Base-by-base conservation (phyloP, 2,113 vertebrate genomes). In the Danionella cerebrum region DNA sequence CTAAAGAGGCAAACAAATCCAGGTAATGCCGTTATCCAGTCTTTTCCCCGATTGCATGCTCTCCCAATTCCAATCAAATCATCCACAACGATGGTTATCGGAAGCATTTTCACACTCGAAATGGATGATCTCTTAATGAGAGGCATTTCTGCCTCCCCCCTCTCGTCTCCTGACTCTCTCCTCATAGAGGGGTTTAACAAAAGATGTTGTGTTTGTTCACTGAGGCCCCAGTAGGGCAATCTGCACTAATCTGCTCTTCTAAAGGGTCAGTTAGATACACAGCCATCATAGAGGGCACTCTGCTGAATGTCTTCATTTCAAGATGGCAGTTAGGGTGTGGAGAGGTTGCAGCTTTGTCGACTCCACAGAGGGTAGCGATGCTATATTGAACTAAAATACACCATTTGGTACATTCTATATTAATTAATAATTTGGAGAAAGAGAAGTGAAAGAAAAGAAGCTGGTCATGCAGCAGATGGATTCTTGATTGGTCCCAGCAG, bases 1-100 rank as follows among this genome's bases (percentile, higher is more conserved):
- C 96, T 84, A 95, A 95, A 85, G 96, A 98, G 76, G 84, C 93
- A 63, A 99, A 98, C 83, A 93, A 94, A 91, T 94, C 96, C 88
- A 96, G 95, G 96, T 99, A 86, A 84, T 24, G 16, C 24, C 16
- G 8, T 16, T 5, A 27, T n/a, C 14, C 57, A 18, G 19, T 60
- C 57, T 13, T 60, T 25, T 21, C 21, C 18, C 21, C 29, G 14
- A 18, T 53, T 1, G 6, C 10, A 14, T 19, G 16, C 4, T 0
- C 21, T 29, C 52, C 48, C 60, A 59, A 19, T 25, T 1, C 14
- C 33, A 41, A 24, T 13, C 65, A 24, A 59, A 51, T 41, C 62
- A 10, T 44, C 39, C 45, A 21, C 47, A 69, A 42, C 19, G 22
- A 19, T 48, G 6, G 19, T 33, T 36, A 72, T 63, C 55, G 27